Percentiles rank a stretch among this genome's conserved stretches.
Evolutionary conservation across 2,888 invertebrate genomes (phyloP).

Genomic region (Slavum lentiscoides): DNA sequence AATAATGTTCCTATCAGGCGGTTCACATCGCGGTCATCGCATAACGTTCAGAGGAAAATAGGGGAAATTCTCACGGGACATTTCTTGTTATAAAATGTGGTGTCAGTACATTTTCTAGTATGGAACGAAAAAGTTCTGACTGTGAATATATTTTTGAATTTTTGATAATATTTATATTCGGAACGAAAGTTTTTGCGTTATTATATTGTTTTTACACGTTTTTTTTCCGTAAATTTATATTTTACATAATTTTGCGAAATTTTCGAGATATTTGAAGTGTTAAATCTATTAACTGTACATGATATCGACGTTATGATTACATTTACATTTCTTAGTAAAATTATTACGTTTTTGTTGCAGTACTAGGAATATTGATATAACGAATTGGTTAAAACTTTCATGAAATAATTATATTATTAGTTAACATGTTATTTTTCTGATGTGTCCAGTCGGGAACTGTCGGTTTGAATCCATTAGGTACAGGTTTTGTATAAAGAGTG

Average conservation of each 20-base stretch:
- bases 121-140: neutral
- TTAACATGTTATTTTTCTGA: too few species aligned
- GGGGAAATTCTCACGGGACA: neutral
- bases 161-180: neutral
- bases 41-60: neutral
- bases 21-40: neutral
- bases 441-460: too few species aligned
- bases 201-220: neutral
- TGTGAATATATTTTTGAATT: conserved; percentile 2
- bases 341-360: too few species aligned
- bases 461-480: too few species aligned
- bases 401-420: too few species aligned
- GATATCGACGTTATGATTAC: neutral
- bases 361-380: too few species aligned
- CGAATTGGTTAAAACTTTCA: too few species aligned
- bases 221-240: neutral
- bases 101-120: conserved; percentile 15
- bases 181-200: neutral
- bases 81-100: neutral
- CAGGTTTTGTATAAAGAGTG: too few species aligned
- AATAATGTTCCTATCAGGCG: neutral
- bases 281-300: neutral
- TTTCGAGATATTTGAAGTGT: neutral
- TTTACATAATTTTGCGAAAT: neutral
- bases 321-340: neutral